Evolutionary conservation across 2,888 invertebrate species (phyloP).

Genomic region (Blera fallax): DNA sequence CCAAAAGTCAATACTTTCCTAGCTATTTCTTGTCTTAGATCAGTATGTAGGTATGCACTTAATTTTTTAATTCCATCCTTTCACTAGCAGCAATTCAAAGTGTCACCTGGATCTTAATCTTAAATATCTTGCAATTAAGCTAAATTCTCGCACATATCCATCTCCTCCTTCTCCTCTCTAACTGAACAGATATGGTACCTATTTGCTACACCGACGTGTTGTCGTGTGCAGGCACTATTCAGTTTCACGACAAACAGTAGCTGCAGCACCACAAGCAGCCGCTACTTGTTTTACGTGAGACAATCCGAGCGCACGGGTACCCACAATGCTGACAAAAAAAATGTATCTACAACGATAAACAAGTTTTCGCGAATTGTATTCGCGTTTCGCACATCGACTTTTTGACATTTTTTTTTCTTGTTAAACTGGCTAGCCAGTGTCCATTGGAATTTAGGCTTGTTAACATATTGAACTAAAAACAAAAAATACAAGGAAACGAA

Average conservation of each 20-base stretch:
- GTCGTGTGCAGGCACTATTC: conserved; percentile 20
- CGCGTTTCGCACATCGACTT: conserved; percentile 17
- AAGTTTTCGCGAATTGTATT: conserved; percentile 38
- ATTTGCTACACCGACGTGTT: conserved; percentile 6
- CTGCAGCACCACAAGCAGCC: neutral
- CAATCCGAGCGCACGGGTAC: conserved; percentile 30
- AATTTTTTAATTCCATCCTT: neutral
- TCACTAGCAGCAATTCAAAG: conserved; percentile 18
- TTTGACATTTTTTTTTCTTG: conserved; percentile 24
- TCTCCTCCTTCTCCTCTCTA: neutral
- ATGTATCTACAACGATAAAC: conserved; percentile 27
- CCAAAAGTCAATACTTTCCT: too few species aligned
- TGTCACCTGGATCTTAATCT: conserved; percentile 49
- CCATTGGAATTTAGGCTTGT: conserved; percentile 31
- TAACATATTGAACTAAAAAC: neutral
- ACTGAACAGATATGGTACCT: conserved; percentile 12
- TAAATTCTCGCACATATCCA: conserved; percentile 32
- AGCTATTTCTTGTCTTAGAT: too few species aligned
- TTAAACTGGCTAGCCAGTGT: conserved; percentile 33
- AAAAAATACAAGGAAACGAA: neutral
- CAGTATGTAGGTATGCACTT: too few species aligned
- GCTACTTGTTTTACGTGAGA: conserved; percentile 62
- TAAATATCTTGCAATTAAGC: conserved; percentile 45
- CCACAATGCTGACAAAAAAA: conserved; percentile 29
- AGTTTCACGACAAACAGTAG: conserved; percentile 30